Conservation (phyloP, 1,140 invertebrate genomes). For the Paraescarpia echinospica region DNA sequence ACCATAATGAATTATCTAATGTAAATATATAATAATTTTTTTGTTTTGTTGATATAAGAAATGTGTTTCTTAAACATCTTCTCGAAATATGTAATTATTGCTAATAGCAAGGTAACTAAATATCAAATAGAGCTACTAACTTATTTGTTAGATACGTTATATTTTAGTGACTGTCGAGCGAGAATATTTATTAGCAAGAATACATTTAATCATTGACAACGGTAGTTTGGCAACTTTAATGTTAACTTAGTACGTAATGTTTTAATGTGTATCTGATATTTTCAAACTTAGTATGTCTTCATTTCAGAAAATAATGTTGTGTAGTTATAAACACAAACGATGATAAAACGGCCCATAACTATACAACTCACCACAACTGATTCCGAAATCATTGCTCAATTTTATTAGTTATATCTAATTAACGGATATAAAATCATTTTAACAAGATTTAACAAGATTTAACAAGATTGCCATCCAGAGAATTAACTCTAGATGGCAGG, state of each 20-base stretch:
- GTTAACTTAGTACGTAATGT: background rate
- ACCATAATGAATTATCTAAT: background rate
- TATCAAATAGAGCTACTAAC: background rate
- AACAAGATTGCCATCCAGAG: too few species aligned
- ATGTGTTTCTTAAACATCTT: background rate
- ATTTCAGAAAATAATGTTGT: background rate
- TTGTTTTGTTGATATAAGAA: background rate
- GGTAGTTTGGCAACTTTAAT: too few species aligned
- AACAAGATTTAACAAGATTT: too few species aligned
- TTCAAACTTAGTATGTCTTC: background rate
- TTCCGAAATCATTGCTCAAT: background rate
- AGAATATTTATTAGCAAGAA: too few species aligned
- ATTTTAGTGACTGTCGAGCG: too few species aligned
- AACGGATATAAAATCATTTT: background rate
- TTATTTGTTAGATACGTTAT: background rate
- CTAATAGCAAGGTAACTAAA: background rate
- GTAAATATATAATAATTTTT: background rate
- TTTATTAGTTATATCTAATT: background rate
- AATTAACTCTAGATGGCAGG: too few species aligned
- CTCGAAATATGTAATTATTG: background rate
- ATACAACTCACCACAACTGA: background rate
- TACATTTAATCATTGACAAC: too few species aligned
- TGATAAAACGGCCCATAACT: background rate
- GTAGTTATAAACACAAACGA: background rate
- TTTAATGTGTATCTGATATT: background rate